A percentile compares a stretch with the other conserved stretches of the same genome.
phyloP scores from a whole-genome alignment of 2,113 vertebrate species.

The Electrona antarctica region DNA sequence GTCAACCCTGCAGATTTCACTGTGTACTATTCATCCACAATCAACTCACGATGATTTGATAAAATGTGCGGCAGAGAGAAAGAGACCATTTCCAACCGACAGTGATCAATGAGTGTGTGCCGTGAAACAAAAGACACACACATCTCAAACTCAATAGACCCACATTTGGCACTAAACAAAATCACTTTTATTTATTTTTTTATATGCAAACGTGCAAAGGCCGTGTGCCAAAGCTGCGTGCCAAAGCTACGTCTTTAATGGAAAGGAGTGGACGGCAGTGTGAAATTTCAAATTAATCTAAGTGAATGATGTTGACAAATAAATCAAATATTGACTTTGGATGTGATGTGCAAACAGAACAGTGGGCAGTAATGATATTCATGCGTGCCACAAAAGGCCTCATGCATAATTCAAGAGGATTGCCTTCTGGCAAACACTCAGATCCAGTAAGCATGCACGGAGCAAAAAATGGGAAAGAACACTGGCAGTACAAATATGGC shows the following conservation, averaged over 20 bases:
- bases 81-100: slow-evolving; percentile 20
- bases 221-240: not conserved
- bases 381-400: slow-evolving; percentile 70
- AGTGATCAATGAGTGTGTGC: slow-evolving; percentile 4
- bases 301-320: slow-evolving; percentile 64
- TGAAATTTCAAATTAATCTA: slow-evolving; percentile 69
- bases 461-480: slow-evolving; percentile 68
- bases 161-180: slow-evolving; percentile 18
- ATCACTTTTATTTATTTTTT: slow-evolving; percentile 42
- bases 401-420: slow-evolving; percentile 78
- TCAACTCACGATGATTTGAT: slow-evolving; percentile 16
- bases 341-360: slow-evolving; percentile 64
- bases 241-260: slow-evolving; percentile 10
- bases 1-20: too few relatives aligned
- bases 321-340: slow-evolving; percentile 77
- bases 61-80: slow-evolving; percentile 6
- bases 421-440: slow-evolving; percentile 74
- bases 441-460: slow-evolving; percentile 67
- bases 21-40: slow-evolving; percentile 8
- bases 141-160: slow-evolving; percentile 20
- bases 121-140: slow-evolving; percentile 18
- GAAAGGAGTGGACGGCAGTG: slow-evolving; percentile 42
- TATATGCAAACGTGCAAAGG: slow-evolving; percentile 51
- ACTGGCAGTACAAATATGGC: slow-evolving; percentile 69
- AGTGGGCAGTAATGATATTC: slow-evolving; percentile 69